phyloP scores from a whole-genome alignment of 2,797 vertebrate genomes.

The Limnodromus scolopaceus region DNA sequence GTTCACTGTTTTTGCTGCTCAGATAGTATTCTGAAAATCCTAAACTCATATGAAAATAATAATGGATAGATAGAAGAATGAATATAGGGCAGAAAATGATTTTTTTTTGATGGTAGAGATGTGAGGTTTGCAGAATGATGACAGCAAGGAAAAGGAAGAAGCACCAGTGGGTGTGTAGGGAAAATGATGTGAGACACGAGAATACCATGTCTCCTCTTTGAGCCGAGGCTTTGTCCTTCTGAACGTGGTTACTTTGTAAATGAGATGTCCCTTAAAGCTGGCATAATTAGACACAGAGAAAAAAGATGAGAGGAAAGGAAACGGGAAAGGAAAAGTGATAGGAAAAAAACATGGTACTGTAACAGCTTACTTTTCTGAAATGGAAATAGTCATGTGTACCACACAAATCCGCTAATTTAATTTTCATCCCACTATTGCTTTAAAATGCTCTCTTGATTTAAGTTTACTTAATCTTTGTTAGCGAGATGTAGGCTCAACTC shows the following conservation, averaged over 20 bases:
- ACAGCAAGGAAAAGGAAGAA: neutral
- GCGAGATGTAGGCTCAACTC: neutral
- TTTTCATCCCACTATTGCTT: neutral
- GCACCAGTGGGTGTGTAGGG: neutral
- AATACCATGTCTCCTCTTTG: neutral
- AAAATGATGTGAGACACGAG: neutral
- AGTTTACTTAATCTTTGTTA: neutral
- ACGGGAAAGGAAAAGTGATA: neutral
- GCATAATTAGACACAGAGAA: neutral
- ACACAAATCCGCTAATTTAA: neutral
- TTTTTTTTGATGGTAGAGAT: neutral
- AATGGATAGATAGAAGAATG: neutral
- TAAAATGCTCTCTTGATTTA: neutral
- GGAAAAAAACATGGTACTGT: rapidly evolving
- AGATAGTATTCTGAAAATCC: neutral
- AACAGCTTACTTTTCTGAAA: neutral
- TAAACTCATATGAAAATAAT: neutral
- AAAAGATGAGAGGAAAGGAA: neutral
- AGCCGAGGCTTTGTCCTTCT: neutral
- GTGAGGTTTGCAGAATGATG: neutral
- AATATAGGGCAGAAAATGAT: neutral
- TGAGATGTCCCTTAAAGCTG: neutral
- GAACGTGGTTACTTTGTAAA: neutral
- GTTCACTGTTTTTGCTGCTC: neutral
- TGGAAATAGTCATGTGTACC: neutral